A percentile compares a stretch with the other conserved stretches of the same genome.
Evolutionary conservation across 2,888 invertebrate species (phyloP).

Genomic region (Uropetala carovei): DNA sequence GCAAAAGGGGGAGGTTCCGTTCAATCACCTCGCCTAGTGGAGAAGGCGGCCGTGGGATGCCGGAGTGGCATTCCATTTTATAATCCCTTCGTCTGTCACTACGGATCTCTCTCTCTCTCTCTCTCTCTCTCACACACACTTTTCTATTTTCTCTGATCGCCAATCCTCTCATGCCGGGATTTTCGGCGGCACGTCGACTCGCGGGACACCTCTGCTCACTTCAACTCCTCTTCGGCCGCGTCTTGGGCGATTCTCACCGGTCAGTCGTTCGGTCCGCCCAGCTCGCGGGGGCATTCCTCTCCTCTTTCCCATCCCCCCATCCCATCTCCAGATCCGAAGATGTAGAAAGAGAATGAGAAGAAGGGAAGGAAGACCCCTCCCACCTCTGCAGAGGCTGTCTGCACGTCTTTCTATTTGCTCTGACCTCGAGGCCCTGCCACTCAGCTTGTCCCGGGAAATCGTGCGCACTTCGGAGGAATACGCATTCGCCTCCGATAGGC

Average conservation of each 20-base stretch:
- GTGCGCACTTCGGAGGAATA: not conserved
- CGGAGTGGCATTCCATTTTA: constrained; percentile 49
- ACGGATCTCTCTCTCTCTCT: constrained; percentile 36
- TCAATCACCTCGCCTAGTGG: constrained; percentile 10
- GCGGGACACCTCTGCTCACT: not conserved
- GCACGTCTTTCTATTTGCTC: constrained; percentile 63
- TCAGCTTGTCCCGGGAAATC: constrained; percentile 25
- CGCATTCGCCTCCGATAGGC: not conserved
- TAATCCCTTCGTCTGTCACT: constrained; percentile 46
- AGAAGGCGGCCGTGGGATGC: not conserved
- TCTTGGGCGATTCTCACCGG: not conserved
- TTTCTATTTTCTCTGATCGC: not conserved
- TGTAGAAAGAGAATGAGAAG: not conserved
- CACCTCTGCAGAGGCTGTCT: constrained; percentile 43
- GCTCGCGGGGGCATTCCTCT: not conserved
- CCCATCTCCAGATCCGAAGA: too few species aligned
- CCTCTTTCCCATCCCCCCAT: not conserved
- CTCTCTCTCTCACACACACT: constrained; percentile 26
- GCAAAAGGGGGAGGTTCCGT: constrained; percentile 20
- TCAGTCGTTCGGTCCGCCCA: not conserved
- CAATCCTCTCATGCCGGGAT: constrained; percentile 7
- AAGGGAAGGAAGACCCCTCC: not conserved
- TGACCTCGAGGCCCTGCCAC: constrained; percentile 62
- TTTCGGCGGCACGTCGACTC: constrained; percentile 32
- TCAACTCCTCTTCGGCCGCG: not conserved